Base-by-base conservation (phyloP, 1,140 invertebrate species). In the Sycophaga agraensis region DNA sequence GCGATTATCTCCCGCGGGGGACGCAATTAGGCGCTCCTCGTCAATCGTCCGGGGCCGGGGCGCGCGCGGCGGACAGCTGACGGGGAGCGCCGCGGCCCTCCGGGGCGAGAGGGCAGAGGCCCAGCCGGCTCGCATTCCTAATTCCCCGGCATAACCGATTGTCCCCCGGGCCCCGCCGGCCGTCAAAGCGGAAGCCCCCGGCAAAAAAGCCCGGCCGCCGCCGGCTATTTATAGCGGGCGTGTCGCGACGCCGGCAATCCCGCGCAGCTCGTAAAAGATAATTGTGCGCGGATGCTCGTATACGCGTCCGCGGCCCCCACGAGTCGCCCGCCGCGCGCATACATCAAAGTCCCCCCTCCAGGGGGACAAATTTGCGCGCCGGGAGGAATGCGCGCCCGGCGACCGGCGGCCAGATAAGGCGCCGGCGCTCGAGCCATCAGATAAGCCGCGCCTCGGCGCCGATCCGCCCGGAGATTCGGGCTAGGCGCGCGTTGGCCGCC, bases 241-340 rank as follows among this genome's bases (percentile, higher is more conserved):
- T 31, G 4, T 16, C 19, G 48, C 24, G 39, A 16, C 8, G 28
- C 59, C 28, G 55, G 46, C 46, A 54, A 61, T 55, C 59, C 48
- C 50, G 39, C 46, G 50, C 59, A 61, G 59, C 59, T 55, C 59
- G 19, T 61, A 61, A 61, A 61, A 54, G 59, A 61, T 61, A 61
- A 61, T 61, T 61, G 51, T 48, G 37, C 50, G 46, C n/a, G 22
- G 46, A 59, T 59, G 46, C 46, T 59, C 57, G 50, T 59, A 51
- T 50, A 51, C 50, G 57, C 46, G 57, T 59, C 57, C 40, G 37
- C 58, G 58, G 39, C 8, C 24, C 26, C 34, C 49, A 35, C 58
- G 37, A 60, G 45, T 19, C 57, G 26, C 17, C 17, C 35, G 24
- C 53, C 39, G 34, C 17, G 5, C 11, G 26, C 37, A 16, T 54